Base-by-base conservation (phyloP, 2,113 vertebrate genomes). In the Gavia stellata region DNA sequence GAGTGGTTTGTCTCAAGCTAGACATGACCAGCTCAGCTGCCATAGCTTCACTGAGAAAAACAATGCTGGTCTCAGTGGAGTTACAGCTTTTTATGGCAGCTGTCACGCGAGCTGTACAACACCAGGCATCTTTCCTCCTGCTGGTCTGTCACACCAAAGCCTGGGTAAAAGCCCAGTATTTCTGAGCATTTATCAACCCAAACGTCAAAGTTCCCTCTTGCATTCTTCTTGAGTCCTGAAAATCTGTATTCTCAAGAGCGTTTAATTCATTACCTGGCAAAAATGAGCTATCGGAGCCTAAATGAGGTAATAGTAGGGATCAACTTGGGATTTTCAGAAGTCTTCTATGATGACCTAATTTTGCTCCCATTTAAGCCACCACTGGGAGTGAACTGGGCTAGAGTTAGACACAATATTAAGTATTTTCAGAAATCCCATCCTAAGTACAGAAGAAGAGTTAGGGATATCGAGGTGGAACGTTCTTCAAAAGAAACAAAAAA, bases 401-500 rank as follows among this genome's bases (percentile, higher is more conserved):
- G 34, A 55, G 49, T 55, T 84, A 50, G 28, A 72, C 5, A 10
- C 17, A 20, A 23, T 29, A 53, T 78, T 26, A 91, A 78, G 17
- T 26, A 8, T 31, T 82, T 90, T 86, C 63, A 92, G 38, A 86
- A 86, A 71, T 90, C 45, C 45, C 23, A 34, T 65, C 62, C 21
- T 47, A 80, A 56, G 5, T 72, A 45, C 44, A 71, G 65, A 74
- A 68, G 40, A 84, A 83, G 53, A 82, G 12, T 65, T 68, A 52
- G 12, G 23, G 21, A 17, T 94, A 74, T 77, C 4, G 2, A 4
- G 71, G 47, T 63, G 26, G 19, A 75, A 25, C 29, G 7, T 53
- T 84, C 52, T 88, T 91, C 58, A 86, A 93, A 93, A 88, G 14
- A 88, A 90, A 65, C 23, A 28, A 44, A 26, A 26, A 73, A 19